Evolutionary conservation across 2,113 vertebrate species (phyloP).

Genomic region (Suncus etruscus): DNA sequence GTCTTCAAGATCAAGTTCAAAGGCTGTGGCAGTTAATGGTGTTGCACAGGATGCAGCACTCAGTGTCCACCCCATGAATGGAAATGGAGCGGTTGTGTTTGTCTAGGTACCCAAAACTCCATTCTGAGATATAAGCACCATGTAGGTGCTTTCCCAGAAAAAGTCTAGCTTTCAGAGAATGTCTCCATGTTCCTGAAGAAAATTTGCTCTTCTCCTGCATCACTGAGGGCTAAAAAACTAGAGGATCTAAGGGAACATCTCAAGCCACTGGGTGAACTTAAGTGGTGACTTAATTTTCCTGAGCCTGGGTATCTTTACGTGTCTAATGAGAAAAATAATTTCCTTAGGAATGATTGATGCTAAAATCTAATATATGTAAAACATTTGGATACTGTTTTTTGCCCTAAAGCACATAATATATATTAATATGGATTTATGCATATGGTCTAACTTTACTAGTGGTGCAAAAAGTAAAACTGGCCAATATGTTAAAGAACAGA

Average conservation of each 20-base stretch:
- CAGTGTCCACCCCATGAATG: neutral
- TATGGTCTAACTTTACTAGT: neutral
- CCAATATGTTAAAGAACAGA: neutral
- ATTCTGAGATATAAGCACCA: neutral
- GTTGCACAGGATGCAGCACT: too few relatives aligned
- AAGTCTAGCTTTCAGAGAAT: neutral
- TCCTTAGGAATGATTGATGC: neutral
- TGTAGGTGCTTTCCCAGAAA: neutral
- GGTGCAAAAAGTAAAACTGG: neutral
- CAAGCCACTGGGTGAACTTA: neutral
- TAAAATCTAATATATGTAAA: neutral
- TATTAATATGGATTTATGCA: too few relatives aligned
- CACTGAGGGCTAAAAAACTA: neutral
- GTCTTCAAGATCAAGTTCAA: neutral
- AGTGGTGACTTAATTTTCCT: neutral
- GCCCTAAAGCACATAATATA: neutral
- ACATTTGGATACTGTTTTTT: neutral
- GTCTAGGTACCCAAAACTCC: neutral
- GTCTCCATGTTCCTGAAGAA: neutral
- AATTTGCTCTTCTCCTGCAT: neutral
- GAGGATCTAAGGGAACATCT: neutral
- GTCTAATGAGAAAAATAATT: conserved; percentile 13
- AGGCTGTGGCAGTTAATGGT: neutral
- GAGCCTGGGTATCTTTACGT: conserved; percentile 19
- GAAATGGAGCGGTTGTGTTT: neutral